These are phyloP conservation scores for Petrocephalus schoutedeni DNA, from an alignment of 2,797 vertebrate genomes.

Conservation along the genomic window DNA sequence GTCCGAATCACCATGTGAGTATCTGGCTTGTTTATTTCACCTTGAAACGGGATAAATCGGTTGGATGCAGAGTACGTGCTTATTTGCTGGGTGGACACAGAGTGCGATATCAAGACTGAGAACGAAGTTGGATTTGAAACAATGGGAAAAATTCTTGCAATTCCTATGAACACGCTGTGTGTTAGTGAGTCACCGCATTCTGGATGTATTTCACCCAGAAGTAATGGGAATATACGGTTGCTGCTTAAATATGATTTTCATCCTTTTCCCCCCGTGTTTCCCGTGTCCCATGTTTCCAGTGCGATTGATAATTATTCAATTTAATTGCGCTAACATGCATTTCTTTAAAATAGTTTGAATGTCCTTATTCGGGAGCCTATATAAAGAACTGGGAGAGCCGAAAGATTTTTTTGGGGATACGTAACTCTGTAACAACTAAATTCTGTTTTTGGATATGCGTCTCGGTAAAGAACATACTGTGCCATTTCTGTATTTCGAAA, in stretches of 20 bases:
- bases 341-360: background rate
- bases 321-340: background rate
- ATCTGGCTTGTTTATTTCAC: constrained; percentile 6
- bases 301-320: background rate
- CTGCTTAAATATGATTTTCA: background rate
- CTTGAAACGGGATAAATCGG: background rate
- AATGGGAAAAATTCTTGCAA: background rate
- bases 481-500: background rate
- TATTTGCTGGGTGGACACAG: background rate
- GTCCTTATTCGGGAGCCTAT: background rate
- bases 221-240: background rate
- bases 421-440: background rate
- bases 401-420: background rate
- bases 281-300: background rate
- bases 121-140: background rate
- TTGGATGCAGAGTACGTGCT: background rate
- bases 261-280: background rate
- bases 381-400: background rate
- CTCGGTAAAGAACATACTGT: background rate
- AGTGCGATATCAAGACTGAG: background rate
- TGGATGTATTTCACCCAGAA: background rate
- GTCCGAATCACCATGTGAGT: constrained; percentile 21
- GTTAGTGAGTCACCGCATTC: background rate
- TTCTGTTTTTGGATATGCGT: background rate
- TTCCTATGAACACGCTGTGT: background rate